A percentile compares a stretch with the other conserved stretches of the same genome.
Conservation (phyloP, 2,113 vertebrate genomes). For the human region DNA sequence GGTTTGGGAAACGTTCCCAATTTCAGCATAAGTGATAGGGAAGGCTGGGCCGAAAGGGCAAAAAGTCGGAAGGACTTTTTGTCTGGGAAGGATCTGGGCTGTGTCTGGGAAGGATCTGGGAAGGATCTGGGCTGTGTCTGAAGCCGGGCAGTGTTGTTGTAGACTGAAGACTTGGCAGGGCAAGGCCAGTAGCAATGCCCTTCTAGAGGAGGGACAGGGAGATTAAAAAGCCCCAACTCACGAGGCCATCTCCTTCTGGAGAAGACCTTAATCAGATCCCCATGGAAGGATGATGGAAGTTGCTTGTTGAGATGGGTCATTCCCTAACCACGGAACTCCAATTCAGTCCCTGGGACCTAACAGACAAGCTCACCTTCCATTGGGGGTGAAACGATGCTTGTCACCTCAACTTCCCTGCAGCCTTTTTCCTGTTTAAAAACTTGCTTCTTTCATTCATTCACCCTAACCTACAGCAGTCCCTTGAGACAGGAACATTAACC, state of each 20-base stretch:
- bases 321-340: not conserved
- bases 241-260: not conserved
- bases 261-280: not conserved
- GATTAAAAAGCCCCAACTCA: not conserved
- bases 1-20: constrained; percentile 48
- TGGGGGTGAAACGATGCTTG: not conserved
- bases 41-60: not conserved
- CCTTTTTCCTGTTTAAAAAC: not conserved
- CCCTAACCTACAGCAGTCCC: not conserved
- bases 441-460: not conserved
- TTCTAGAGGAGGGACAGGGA: not conserved
- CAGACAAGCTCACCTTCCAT: not conserved
- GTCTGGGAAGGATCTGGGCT: not conserved
- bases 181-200: not conserved
- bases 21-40: constrained; percentile 38
- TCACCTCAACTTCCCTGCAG: not conserved
- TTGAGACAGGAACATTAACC: no score
- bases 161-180: not conserved
- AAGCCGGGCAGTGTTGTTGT: not conserved
- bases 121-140: not conserved
- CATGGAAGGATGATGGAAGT: accelerated
- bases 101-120: not conserved
- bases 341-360: not conserved
- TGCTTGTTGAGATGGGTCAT: not conserved
- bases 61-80: not conserved